A percentile compares a stretch with the other conserved stretches of the same genome.
phyloP scores from a whole-genome alignment of 2,888 invertebrate species.

The Timema podura region DNA sequence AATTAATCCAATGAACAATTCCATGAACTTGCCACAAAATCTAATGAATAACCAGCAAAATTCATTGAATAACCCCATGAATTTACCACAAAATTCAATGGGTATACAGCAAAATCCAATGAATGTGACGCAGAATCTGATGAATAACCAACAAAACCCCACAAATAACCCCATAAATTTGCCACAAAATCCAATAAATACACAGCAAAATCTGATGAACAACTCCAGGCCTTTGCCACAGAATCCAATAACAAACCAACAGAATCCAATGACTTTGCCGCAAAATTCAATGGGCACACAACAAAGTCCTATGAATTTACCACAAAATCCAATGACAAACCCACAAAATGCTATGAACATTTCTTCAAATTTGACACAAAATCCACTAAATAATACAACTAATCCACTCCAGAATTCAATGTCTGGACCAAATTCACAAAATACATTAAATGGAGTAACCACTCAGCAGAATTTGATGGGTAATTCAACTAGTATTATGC shows the following conservation, averaged over 20 bases:
- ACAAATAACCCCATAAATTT: not conserved
- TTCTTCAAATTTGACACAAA: not conserved
- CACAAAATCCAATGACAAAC: slow-evolving; percentile 13
- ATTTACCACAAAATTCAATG: not conserved
- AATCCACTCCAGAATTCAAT: not conserved
- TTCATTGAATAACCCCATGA: not conserved
- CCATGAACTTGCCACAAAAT: slow-evolving; percentile 14
- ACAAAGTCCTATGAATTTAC: slow-evolving; percentile 8
- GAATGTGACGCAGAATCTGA: slow-evolving; percentile 7
- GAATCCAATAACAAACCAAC: not conserved
- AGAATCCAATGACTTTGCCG: not conserved
- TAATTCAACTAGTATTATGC: not conserved
- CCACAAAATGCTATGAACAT: slow-evolving; percentile 6
- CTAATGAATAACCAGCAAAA: slow-evolving; percentile 6
- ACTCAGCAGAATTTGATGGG: slow-evolving; percentile 15
- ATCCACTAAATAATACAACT: slow-evolving; percentile 4
- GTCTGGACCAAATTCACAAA: not conserved
- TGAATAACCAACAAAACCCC: slow-evolving; percentile 1
- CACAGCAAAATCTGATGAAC: not conserved
- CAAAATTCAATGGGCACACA: slow-evolving; percentile 11
- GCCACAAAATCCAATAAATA: slow-evolving; percentile 10
- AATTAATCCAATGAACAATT: too few species aligned
- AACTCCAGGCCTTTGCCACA: slow-evolving; percentile 4
- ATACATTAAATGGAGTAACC: not conserved
- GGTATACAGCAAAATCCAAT: slow-evolving; percentile 8